These are phyloP conservation scores for Sinohyriopsis cumingii DNA, from an alignment of 2,888 invertebrate genomes.

Conservation along the genomic window DNA sequence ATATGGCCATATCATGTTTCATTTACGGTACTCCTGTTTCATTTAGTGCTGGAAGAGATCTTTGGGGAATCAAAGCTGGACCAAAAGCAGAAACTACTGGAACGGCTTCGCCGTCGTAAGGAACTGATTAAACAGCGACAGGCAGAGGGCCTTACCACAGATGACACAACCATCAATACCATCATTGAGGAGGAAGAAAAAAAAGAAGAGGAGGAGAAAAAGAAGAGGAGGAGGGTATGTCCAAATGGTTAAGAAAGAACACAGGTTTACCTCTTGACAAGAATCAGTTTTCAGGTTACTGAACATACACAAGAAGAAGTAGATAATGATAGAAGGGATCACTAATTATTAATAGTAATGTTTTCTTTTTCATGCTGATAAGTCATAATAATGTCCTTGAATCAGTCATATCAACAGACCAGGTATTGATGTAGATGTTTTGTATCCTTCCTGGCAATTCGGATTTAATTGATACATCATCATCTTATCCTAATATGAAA, in stretches of 20 bases:
- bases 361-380: background rate
- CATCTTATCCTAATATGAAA: no score
- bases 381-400: background rate
- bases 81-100: constrained; percentile 39
- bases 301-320: background rate
- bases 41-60: constrained; percentile 41
- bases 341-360: background rate
- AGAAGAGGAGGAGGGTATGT: constrained; percentile 38
- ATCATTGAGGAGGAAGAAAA: constrained; percentile 49
- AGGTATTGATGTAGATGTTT: no score
- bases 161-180: constrained; percentile 54
- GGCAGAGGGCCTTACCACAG: constrained; percentile 50
- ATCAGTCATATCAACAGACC: no score
- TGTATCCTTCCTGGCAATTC: no score
- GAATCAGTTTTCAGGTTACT: background rate
- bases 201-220: constrained; percentile 22
- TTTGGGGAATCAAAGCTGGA: constrained; percentile 35
- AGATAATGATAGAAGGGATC: background rate
- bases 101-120: constrained; percentile 38
- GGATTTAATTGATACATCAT: no score
- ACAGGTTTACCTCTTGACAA: no score
- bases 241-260: no score
- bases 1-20: no score
- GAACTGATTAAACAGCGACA: constrained; percentile 50
- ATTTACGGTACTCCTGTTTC: background rate